Evolutionary conservation across 2,113 vertebrate species (phyloP).

Genomic region (Lamprologus tigripictilis): DNA sequence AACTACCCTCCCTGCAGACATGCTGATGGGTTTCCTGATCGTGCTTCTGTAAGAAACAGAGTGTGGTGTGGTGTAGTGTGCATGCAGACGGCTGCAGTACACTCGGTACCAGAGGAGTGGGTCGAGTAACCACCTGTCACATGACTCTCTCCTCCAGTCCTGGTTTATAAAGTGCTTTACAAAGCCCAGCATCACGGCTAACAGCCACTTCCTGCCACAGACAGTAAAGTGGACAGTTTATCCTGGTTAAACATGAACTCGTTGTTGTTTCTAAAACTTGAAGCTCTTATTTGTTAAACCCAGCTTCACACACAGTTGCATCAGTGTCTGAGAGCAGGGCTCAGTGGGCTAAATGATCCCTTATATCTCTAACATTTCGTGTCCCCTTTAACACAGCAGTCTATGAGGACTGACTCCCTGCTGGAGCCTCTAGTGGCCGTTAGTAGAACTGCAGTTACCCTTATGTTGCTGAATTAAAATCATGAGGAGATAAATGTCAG

Average conservation of each 20-base stretch:
- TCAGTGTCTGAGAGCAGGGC: not conserved
- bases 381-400: not conserved
- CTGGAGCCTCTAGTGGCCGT: not conserved
- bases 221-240: not conserved
- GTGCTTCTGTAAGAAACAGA: not conserved
- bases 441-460: not conserved
- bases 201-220: rapidly evolving
- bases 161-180: not conserved
- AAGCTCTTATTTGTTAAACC: not conserved
- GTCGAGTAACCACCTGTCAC: not conserved
- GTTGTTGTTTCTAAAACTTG: not conserved
- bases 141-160: not conserved
- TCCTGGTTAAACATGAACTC: not conserved
- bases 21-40: not conserved
- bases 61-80: not conserved
- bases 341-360: rapidly evolving
- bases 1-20: not conserved
- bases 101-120: not conserved
- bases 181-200: not conserved
- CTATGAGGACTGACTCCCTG: not conserved
- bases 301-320: not conserved
- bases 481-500: not conserved
- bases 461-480: not conserved
- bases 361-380: not conserved
- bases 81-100: not conserved